phyloP scores from a whole-genome alignment of 2,113 vertebrate genomes.

The Elgaria multicarinata region DNA sequence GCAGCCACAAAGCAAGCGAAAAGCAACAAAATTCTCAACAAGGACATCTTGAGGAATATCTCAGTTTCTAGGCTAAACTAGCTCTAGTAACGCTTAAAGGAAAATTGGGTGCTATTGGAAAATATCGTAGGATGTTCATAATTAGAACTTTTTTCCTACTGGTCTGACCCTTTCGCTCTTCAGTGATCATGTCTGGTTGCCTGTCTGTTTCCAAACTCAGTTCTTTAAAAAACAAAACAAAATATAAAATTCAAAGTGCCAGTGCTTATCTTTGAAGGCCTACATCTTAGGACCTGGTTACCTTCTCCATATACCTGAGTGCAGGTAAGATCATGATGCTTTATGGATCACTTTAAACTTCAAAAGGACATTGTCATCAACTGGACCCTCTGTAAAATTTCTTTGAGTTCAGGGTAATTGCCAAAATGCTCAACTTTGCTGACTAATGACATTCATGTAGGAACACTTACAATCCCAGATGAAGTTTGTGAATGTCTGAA shows the following conservation, averaged over 20 bases:
- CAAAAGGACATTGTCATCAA: too few relatives aligned
- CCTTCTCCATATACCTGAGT: too few relatives aligned
- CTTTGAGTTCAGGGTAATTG: not conserved
- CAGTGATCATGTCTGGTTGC: too few relatives aligned
- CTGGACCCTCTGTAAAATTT: not conserved
- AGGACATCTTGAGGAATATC: not conserved
- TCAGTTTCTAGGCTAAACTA: not conserved
- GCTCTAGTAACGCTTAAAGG: not conserved
- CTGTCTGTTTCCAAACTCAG: too few relatives aligned
- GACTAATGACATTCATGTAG: not conserved
- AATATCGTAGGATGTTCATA: not conserved
- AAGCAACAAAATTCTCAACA: slow-evolving; percentile 8
- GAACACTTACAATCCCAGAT: not conserved
- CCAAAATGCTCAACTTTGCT: not conserved
- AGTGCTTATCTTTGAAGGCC: too few relatives aligned
- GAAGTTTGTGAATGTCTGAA: not conserved
- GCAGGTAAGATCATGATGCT: too few relatives aligned
- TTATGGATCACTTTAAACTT: too few relatives aligned
- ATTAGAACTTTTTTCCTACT: not conserved
- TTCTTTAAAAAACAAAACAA: too few relatives aligned
- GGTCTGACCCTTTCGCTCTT: too few relatives aligned
- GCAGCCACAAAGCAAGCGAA: not conserved
- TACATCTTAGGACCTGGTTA: too few relatives aligned
- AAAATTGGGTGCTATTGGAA: not conserved
- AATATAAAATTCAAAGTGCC: too few relatives aligned